A percentile compares a stretch with the other conserved stretches of the same genome.
Conservation (phyloP, 2,888 invertebrate species). For the Ectemnius lituratus region DNA sequence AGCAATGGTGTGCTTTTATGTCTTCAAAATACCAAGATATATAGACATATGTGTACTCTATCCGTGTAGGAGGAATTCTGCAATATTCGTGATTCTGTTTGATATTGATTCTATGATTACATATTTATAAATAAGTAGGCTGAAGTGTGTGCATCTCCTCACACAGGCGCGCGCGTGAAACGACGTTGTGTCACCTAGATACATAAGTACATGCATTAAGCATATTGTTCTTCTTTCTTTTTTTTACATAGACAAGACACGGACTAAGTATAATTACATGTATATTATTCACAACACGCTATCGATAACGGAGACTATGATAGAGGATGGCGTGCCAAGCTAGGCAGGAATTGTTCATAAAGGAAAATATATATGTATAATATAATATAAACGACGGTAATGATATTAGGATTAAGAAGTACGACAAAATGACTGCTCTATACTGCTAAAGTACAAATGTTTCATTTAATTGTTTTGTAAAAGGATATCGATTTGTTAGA, state of each 20-base stretch:
- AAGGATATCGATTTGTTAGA: slow-evolving; percentile 63
- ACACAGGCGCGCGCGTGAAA: slow-evolving; percentile 35
- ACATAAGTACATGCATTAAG: slow-evolving; percentile 44
- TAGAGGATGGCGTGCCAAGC: slow-evolving; percentile 58
- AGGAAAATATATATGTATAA: slow-evolving; percentile 62
- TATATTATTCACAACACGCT: slow-evolving; percentile 42
- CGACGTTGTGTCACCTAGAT: slow-evolving; percentile 25
- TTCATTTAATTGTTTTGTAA: slow-evolving; percentile 77
- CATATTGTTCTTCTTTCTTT: slow-evolving; percentile 44
- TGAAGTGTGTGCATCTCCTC: slow-evolving; percentile 54
- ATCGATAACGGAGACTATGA: slow-evolving; percentile 42
- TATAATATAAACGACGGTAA: slow-evolving; percentile 66
- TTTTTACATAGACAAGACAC: slow-evolving; percentile 54
- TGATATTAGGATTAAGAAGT: slow-evolving; percentile 71
- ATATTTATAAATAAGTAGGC: slow-evolving; percentile 66
- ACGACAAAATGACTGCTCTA: slow-evolving; percentile 77
- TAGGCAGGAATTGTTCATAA: slow-evolving; percentile 63
- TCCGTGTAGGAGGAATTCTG: slow-evolving; percentile 46
- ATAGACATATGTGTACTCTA: slow-evolving; percentile 48
- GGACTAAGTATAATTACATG: slow-evolving; percentile 47
- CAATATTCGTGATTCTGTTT: slow-evolving; percentile 64
- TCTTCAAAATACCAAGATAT: slow-evolving; percentile 18
- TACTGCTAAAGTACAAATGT: slow-evolving; percentile 78
- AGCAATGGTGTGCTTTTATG: neutral
- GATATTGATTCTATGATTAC: slow-evolving; percentile 66